Conservation (phyloP, 37 sponge, comb jelly and placozoan species). For the Halichondria panicea region DNA sequence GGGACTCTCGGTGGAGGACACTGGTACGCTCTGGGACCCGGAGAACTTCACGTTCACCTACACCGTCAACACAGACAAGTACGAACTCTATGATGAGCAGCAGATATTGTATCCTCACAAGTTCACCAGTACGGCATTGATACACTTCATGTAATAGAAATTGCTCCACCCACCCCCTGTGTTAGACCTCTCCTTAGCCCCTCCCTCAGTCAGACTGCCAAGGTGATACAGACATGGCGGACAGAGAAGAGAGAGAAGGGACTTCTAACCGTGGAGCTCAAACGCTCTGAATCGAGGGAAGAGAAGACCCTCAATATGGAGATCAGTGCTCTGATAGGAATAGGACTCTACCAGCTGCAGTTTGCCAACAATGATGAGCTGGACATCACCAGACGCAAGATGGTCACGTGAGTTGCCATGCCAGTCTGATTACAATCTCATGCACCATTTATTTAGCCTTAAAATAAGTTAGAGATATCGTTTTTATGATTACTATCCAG, state of each 20-base stretch:
- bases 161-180: constrained; percentile 6
- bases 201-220: constrained; percentile 67
- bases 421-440: neutral
- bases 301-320: constrained; percentile 84
- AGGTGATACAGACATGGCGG: constrained; percentile 50
- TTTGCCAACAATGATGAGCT: constrained; percentile 86
- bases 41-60: constrained; percentile 86
- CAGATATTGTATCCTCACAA: constrained; percentile 76
- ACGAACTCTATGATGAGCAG: constrained; percentile 88
- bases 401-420: constrained; percentile 73
- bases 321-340: constrained; percentile 75
- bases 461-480: too few relatives aligned
- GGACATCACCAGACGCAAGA: constrained; percentile 84
- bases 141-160: neutral
- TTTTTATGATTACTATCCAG: too few relatives aligned
- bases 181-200: neutral
- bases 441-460: too few relatives aligned
- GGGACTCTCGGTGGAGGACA: constrained; percentile 18
- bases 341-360: constrained; percentile 82
- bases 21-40: constrained; percentile 39
- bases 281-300: constrained; percentile 60
- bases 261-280: constrained; percentile 42
- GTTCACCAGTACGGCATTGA: neutral
- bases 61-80: constrained; percentile 41
- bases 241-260: constrained; percentile 39